Conservation (phyloP, 1,140 invertebrate species). For the Homalodisca vitripennis region DNA sequence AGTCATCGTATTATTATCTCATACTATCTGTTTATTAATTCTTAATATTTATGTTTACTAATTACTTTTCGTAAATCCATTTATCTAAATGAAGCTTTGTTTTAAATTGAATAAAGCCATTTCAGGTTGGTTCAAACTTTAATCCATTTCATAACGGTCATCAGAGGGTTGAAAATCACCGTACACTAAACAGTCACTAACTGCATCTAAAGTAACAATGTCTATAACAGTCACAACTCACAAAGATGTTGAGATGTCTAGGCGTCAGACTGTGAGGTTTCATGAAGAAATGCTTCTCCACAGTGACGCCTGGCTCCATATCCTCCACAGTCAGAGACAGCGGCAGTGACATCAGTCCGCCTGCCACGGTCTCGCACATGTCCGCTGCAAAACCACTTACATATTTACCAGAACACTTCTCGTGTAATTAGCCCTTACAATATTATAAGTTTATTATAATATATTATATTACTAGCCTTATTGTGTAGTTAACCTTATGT, state of each 20-base stretch:
- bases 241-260: constrained; percentile 30
- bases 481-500: too few species aligned
- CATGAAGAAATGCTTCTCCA: constrained; percentile 32
- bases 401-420: too few species aligned
- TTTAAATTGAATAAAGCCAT: too few species aligned
- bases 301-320: constrained; percentile 5
- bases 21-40: too few species aligned
- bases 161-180: not conserved
- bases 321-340: constrained; percentile 27
- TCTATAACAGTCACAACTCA: too few species aligned
- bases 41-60: not conserved
- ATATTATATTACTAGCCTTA: not conserved
- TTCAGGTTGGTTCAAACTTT: too few species aligned
- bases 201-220: not conserved
- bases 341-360: constrained; percentile 29
- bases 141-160: not conserved
- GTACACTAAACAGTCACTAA: not conserved
- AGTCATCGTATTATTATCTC: too few species aligned
- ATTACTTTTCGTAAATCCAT: too few species aligned
- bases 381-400: constrained; percentile 34
- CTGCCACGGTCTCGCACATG: constrained; percentile 28
- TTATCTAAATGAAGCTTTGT: too few species aligned
- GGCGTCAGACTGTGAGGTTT: constrained; percentile 30
- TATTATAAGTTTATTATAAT: not conserved
- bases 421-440: too few species aligned